Percentiles rank a stretch among this genome's conserved stretches.
These are phyloP conservation scores for Choreutis nemorana DNA, from an alignment of 2,888 invertebrate species.

Conservation along the genomic window DNA sequence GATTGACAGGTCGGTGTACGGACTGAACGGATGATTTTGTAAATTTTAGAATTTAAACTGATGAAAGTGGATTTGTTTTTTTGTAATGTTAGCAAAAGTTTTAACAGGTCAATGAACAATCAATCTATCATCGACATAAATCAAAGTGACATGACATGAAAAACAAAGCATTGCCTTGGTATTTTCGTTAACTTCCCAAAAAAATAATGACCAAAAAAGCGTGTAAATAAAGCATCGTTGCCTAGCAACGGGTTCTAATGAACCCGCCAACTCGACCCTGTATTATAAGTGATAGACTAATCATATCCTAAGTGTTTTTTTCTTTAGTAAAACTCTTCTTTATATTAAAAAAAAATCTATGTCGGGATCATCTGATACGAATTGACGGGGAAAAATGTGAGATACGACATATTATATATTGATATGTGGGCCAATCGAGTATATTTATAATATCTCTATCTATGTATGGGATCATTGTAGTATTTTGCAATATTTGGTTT, in stretches of 20 bases:
- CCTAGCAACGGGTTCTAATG: conserved; percentile 25
- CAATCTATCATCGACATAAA: no score
- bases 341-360: conserved; percentile 30
- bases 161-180: no score
- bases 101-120: no score
- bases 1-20: no score
- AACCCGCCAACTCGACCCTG: neutral
- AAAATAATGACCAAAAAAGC: conserved; percentile 47
- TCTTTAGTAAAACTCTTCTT: conserved; percentile 37
- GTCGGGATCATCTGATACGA: conserved; percentile 38
- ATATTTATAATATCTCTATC: conserved; percentile 46
- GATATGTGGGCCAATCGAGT: conserved; percentile 56
- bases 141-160: no score
- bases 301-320: conserved; percentile 57
- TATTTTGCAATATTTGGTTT: conserved; percentile 38
- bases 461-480: conserved; percentile 55
- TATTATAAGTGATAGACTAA: conserved; percentile 44
- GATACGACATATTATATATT: conserved; percentile 34
- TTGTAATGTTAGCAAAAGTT: no score
- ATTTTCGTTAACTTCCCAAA: conserved; percentile 41
- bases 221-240: conserved; percentile 37
- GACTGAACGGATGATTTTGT: no score
- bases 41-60: no score
- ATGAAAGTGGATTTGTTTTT: no score
- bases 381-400: conserved; percentile 30